Base-by-base conservation (phyloP, 2,888 invertebrate genomes). In the Drosophila infuscata region DNA sequence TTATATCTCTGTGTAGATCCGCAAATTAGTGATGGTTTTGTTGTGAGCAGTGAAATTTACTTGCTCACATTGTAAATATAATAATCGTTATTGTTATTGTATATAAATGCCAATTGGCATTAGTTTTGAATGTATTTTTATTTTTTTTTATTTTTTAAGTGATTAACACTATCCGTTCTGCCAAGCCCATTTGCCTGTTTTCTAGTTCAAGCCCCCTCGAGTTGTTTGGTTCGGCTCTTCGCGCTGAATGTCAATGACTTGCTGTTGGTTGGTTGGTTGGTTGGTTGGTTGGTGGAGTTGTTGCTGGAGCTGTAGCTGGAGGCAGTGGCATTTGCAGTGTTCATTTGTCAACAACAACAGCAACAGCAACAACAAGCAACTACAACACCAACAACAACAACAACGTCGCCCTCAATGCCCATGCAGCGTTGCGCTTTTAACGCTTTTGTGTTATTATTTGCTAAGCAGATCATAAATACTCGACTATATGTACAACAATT, bases 401-500 rank as follows among this genome's bases (percentile, higher is more conserved):
- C 70, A 74, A 70, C 76, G 83, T 76, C 88, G 87, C 88, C 86
- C 90, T 88, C 90, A 74, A 88, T 87, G 88, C 72, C 81, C 88
- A 88, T 51, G 59, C 49, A 89, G 83, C 90, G 86, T 89, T 89
- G 85, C 76, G 85, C 63, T 82, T 78, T 84, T 74, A 80, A 77
- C 74, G 80, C 82, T 82, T 74, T 76, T 89, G 74, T 69, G 70
- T 76, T 87, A 85, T 85, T 89, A 82, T 87, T 84, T 87, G 82
- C 59, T 72, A 49, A 68, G 64, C 73, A 83, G 81, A 85, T 88
- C 88, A 88, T 82, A 83, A 82, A 85, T 79, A 74, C 79, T 70
- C 57, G 46, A 32, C 67, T 67, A 59, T 51, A 32, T 29, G 60
- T 36, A 46, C 68, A 62, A 68, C 68, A 72, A 49, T 64, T 82